These are phyloP conservation scores for Lasiurus cinereus DNA, from an alignment of 2,113 vertebrate species.

Conservation along the genomic window DNA sequence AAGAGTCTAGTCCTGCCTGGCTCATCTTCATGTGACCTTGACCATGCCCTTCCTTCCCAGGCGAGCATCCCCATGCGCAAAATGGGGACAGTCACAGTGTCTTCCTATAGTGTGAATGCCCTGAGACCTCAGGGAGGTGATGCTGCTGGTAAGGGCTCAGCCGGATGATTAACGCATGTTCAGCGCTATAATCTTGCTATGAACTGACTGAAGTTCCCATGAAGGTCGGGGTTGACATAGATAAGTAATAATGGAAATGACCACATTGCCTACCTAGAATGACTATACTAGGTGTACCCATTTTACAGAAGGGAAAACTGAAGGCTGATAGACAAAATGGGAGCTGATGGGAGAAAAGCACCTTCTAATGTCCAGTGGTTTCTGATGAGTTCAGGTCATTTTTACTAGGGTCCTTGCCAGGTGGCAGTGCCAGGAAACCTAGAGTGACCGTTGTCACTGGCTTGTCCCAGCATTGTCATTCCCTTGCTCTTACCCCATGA, in stretches of 20 bases:
- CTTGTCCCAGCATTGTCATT: not conserved
- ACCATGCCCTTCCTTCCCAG: not conserved
- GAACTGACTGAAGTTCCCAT: not conserved
- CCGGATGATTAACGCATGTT: fast-evolving
- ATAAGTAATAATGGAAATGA: not conserved
- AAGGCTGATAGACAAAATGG: not conserved
- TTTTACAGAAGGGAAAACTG: not conserved
- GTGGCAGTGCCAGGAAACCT: not conserved
- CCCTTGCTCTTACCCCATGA: not conserved
- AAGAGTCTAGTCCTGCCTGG: not conserved
- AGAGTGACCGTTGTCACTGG: not conserved
- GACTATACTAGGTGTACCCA: fast-evolving
- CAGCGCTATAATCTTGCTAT: not conserved
- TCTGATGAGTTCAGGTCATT: not conserved
- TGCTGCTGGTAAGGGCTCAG: fast-evolving
- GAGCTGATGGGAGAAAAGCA: fast-evolving
- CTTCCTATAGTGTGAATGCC: not conserved
- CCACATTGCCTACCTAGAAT: not conserved
- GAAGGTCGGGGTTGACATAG: not conserved
- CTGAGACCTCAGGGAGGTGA: not conserved
- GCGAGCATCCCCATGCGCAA: not conserved
- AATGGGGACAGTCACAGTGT: fast-evolving
- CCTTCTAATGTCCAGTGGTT: not conserved
- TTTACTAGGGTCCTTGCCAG: not conserved
- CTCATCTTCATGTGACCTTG: not conserved